Percentiles rank a stretch among this genome's conserved stretches.
These are phyloP conservation scores for Cyclopterus lumpus DNA, from an alignment of 2,797 vertebrate species.

Conservation along the genomic window DNA sequence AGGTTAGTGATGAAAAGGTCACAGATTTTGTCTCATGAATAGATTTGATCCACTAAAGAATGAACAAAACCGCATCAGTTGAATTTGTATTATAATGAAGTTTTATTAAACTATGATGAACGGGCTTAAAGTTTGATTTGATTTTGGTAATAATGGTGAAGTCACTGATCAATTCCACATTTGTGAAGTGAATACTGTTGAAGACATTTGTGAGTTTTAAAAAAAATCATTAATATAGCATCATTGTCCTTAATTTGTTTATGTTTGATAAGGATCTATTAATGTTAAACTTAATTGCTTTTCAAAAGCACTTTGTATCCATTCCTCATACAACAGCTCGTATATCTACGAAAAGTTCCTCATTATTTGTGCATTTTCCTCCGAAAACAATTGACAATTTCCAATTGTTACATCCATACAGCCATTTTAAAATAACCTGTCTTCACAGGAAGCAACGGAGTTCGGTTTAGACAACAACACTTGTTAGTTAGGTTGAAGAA, in stretches of 20 bases:
- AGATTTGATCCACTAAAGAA: constrained; percentile 30
- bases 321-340: too few species aligned
- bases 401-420: too few species aligned
- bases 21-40: constrained; percentile 24
- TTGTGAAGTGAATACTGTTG: too few species aligned
- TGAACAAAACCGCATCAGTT: constrained; percentile 35
- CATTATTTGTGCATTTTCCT: too few species aligned
- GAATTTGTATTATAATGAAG: constrained; percentile 43
- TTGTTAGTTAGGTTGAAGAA: too few species aligned
- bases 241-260: too few species aligned
- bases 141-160: constrained; percentile 4
- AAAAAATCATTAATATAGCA: too few species aligned
- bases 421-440: neutral
- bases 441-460: too few species aligned
- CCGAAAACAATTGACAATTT: too few species aligned
- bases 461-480: too few species aligned
- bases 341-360: neutral
- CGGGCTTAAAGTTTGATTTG: neutral
- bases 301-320: neutral
- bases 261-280: neutral
- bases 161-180: neutral
- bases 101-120: constrained; percentile 60
- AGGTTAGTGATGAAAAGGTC: constrained; percentile 29
- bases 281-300: neutral
- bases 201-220: neutral